Percentiles rank a stretch among this genome's conserved stretches.
Evolutionary conservation across 2,797 vertebrate species (phyloP).

Genomic region (Sebastes elongatus): DNA sequence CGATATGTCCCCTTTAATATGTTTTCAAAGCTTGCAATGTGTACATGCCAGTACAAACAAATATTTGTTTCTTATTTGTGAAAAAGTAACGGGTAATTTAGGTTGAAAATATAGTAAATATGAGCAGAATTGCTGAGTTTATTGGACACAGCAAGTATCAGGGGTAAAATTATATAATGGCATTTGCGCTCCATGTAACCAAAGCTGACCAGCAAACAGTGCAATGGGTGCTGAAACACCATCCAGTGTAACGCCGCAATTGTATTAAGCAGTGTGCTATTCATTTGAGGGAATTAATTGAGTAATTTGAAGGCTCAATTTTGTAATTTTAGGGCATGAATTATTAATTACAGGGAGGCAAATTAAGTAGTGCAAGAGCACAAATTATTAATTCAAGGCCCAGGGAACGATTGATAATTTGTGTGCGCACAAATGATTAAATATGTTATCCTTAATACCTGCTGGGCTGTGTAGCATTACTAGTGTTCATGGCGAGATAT

Average conservation of each 20-base stretch:
- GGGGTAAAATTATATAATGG: not conserved
- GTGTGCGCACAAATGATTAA: constrained; percentile 24
- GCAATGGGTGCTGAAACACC: not conserved
- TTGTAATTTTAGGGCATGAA: constrained; percentile 34
- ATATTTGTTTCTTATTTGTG: not conserved
- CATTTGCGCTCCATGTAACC: not conserved
- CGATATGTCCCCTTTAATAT: no score
- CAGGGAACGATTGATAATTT: constrained; percentile 12
- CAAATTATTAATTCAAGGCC: constrained; percentile 36
- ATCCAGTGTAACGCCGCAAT: not conserved
- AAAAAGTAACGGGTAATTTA: not conserved
- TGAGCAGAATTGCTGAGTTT: not conserved
- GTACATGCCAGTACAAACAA: not conserved
- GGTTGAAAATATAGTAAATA: not conserved
- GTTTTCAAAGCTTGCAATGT: not conserved
- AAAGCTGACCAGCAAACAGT: not conserved
- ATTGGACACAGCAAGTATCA: not conserved
- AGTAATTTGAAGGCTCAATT: constrained; percentile 24
- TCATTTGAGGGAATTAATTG: constrained; percentile 31
- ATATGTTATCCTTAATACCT: constrained; percentile 16
- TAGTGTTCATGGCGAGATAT: not conserved
- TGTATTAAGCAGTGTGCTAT: not conserved
- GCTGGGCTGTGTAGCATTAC: constrained; percentile 12
- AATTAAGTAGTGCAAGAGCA: constrained; percentile 20
- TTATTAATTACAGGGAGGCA: constrained; percentile 39